Conservation (phyloP, 2,888 invertebrate species). For the Nasonovia ribisnigri region DNA sequence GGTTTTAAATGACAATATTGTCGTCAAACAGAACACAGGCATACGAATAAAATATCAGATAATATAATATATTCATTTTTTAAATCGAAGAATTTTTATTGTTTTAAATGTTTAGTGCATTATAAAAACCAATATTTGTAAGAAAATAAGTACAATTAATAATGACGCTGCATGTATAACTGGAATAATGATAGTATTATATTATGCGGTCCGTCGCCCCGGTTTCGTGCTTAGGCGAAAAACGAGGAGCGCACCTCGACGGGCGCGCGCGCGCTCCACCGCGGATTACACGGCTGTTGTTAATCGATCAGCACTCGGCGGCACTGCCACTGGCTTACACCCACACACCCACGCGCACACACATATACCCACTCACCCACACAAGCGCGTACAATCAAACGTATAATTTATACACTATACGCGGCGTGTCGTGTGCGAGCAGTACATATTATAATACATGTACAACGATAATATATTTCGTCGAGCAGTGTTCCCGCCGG, state of each 20-base stretch:
- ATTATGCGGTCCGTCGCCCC: neutral
- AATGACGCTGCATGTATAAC: neutral
- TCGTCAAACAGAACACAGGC: neutral
- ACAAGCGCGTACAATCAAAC: neutral
- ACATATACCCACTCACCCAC: too few species aligned
- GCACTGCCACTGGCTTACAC: constrained; percentile 25
- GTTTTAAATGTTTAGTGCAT: neutral
- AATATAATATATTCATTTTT: neutral
- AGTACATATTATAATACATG: neutral
- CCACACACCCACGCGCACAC: neutral
- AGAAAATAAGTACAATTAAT: neutral
- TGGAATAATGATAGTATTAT: neutral
- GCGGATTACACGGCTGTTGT: constrained; percentile 37
- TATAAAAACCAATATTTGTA: neutral
- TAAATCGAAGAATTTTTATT: neutral
- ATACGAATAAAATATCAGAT: neutral
- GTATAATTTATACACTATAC: neutral
- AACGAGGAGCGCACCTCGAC: neutral
- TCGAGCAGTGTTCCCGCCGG: neutral
- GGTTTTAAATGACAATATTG: neutral
- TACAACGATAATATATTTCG: neutral
- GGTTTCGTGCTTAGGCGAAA: neutral
- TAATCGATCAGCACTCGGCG: constrained; percentile 44
- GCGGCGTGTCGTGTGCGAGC: neutral
- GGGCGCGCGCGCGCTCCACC: constrained; percentile 15